Conservation (phyloP, 2,888 invertebrate species). For the Stramonita haemastoma region DNA sequence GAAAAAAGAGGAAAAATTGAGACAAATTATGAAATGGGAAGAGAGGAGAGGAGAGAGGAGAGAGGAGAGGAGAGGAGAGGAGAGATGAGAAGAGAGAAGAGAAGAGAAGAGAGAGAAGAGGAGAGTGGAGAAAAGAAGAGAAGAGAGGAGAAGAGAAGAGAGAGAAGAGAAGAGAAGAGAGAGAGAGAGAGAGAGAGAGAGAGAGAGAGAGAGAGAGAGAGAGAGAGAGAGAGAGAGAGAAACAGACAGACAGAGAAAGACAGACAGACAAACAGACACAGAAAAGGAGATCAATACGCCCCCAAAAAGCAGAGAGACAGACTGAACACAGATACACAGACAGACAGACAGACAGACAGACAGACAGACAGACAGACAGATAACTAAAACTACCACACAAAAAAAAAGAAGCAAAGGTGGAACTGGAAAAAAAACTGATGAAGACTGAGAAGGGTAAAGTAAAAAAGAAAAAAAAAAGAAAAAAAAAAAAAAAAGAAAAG, state of each 20-base stretch:
- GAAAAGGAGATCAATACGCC: neutral
- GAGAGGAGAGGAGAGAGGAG: neutral
- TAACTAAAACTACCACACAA: too few relatives aligned
- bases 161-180: neutral
- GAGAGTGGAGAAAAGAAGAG: neutral
- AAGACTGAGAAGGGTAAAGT: neutral
- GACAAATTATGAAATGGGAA: too few relatives aligned
- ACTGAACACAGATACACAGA: neutral
- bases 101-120: neutral
- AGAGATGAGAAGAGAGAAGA: too few relatives aligned
- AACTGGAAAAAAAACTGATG: neutral
- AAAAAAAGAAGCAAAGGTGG: neutral
- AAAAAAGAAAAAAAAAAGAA: too few relatives aligned
- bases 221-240: neutral
- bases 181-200: neutral
- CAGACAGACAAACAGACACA: neutral
- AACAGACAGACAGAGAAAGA: neutral
- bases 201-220: neutral
- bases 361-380: too few relatives aligned
- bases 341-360: too few relatives aligned
- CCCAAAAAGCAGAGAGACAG: neutral
- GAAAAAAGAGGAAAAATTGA: too few relatives aligned
- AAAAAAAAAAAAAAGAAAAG: too few relatives aligned
- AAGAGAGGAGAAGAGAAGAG: neutral
- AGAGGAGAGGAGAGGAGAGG: neutral